A percentile compares a stretch with the other conserved stretches of the same genome.
Evolutionary conservation across 1,140 invertebrate genomes (phyloP).

Genomic region (Formica selysi): DNA sequence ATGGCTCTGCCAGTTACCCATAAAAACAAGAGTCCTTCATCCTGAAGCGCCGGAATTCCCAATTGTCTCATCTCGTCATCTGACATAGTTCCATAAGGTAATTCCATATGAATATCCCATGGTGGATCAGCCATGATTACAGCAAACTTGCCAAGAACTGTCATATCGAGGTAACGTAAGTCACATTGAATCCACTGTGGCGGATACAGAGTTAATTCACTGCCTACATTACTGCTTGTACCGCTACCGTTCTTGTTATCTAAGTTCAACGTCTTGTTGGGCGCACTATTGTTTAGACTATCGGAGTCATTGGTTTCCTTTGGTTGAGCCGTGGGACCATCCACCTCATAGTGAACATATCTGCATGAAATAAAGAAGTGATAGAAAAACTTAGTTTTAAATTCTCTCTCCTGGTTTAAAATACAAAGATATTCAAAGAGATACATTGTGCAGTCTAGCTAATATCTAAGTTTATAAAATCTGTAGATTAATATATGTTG

Average conservation of each 20-base stretch:
- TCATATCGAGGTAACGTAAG: slow-evolving; percentile 97
- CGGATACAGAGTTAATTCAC: slow-evolving; percentile 90
- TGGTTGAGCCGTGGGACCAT: slow-evolving; percentile 87
- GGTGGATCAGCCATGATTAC: slow-evolving; percentile 98
- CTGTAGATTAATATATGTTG: background rate
- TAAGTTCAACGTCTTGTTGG: slow-evolving; percentile 62
- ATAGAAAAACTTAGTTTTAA: slow-evolving; percentile 17
- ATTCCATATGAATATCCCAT: slow-evolving; percentile 99
- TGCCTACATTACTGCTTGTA: slow-evolving; percentile 71
- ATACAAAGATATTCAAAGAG: background rate
- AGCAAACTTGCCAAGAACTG: slow-evolving; percentile 96
- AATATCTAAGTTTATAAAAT: no score
- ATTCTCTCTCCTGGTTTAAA: background rate
- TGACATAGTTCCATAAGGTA: slow-evolving; percentile 99
- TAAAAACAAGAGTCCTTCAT: slow-evolving; percentile 98
- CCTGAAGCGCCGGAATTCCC: slow-evolving; percentile 93
- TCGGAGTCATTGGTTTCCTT: slow-evolving; percentile 81
- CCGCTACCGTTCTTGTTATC: slow-evolving; percentile 76
- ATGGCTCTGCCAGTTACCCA: slow-evolving; percentile 99
- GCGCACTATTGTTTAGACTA: slow-evolving; percentile 49
- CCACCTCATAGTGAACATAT: slow-evolving; percentile 98
- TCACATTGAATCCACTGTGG: slow-evolving; percentile 99
- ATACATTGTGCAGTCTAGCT: no score
- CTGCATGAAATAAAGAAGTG: slow-evolving; percentile 83
- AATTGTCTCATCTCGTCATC: slow-evolving; percentile 99